Evolutionary conservation across 2,888 invertebrate genomes (phyloP).

Genomic region (Piscicola geometra): DNA sequence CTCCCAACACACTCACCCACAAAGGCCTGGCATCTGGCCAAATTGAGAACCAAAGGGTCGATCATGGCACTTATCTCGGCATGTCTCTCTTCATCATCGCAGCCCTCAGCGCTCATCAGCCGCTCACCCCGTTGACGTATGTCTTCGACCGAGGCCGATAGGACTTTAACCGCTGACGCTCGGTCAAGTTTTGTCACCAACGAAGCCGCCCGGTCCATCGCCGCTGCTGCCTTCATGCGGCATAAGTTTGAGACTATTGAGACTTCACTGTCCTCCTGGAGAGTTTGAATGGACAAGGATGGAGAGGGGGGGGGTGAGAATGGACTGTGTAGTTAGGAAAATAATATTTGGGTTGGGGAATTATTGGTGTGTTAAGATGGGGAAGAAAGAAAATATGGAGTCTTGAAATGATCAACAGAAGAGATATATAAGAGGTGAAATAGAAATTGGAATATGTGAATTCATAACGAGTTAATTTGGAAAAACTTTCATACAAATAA

Average conservation of each 20-base stretch:
- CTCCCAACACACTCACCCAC: neutral
- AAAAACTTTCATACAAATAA: no score
- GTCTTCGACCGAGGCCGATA: conserved; percentile 31
- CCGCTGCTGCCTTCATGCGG: conserved; percentile 32
- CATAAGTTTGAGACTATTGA: conserved; percentile 35
- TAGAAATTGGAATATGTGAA: no score
- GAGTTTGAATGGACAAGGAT: no score
- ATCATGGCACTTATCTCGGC: conserved; percentile 34
- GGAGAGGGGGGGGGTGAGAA: no score
- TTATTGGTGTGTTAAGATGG: no score
- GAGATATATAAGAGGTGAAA: no score
- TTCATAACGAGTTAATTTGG: no score
- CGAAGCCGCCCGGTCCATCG: conserved; percentile 35
- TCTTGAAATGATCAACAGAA: no score
- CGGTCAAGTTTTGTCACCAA: conserved; percentile 42
- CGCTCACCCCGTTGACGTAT: conserved; percentile 37
- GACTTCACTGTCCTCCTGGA: conserved; percentile 35
- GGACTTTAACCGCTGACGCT: conserved; percentile 25
- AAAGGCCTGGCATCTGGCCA: conserved; percentile 38
- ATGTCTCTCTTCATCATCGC: conserved; percentile 36
- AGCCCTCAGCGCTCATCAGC: conserved; percentile 25
- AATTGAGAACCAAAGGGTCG: conserved; percentile 41
- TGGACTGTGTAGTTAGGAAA: no score
- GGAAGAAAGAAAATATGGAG: no score
- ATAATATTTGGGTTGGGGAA: no score